phyloP scores from a whole-genome alignment of 2,888 invertebrate genomes.

The Phaedon cochleariae region DNA sequence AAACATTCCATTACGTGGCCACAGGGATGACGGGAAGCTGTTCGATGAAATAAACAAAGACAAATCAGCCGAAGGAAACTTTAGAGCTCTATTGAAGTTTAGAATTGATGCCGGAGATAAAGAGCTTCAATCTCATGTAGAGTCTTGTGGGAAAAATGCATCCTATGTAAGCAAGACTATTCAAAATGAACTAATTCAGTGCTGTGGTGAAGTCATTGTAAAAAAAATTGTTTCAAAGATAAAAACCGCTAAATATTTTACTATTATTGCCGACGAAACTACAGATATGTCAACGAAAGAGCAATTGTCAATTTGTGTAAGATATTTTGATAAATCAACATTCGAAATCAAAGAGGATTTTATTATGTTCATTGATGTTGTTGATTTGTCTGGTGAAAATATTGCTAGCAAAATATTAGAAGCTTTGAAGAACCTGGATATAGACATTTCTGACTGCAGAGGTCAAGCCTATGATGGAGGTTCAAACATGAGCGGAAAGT shows the following conservation, averaged over 20 bases:
- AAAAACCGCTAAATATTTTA: conserved; percentile 9
- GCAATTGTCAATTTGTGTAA: conserved; percentile 12
- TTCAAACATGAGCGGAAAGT: conserved; percentile 8
- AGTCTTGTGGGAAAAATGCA: not conserved
- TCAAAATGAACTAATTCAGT: conserved; percentile 13
- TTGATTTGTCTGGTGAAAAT: not conserved
- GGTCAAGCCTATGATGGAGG: conserved; percentile 14
- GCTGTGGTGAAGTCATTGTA: conserved; percentile 5
- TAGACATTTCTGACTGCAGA: not conserved
- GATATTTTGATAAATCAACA: not conserved
- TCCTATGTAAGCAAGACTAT: not conserved
- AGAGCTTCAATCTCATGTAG: not conserved
- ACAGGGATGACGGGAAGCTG: conserved; percentile 5
- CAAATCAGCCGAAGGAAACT: not conserved
- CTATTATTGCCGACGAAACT: conserved; percentile 17
- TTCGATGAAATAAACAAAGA: not conserved
- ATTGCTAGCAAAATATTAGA: conserved; percentile 1
- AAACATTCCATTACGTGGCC: conserved; percentile 3
- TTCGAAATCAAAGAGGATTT: conserved; percentile 12
- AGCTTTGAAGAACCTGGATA: conserved; percentile 3
- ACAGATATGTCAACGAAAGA: conserved; percentile 14
- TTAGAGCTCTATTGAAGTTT: not conserved
- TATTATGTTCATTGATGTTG: conserved; percentile 9
- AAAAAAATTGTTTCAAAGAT: conserved; percentile 5
- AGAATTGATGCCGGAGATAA: conserved; percentile 11